Base-by-base conservation (phyloP, 2,113 vertebrate genomes). In the Pollachius pollachius region DNA sequence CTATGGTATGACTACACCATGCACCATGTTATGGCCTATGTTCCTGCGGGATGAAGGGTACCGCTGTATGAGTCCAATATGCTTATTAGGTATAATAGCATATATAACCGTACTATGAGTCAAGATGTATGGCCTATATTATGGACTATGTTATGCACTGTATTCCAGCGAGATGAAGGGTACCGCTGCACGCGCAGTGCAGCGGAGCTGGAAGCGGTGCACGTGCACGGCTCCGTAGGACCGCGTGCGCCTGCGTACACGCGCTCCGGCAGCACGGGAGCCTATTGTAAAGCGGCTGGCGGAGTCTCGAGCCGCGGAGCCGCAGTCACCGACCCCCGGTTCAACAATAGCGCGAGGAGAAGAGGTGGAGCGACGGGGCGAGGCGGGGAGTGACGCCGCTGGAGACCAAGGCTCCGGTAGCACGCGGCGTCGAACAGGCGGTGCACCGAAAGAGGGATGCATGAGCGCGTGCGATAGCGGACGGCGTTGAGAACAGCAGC, bases 191-290 rank as follows among this genome's bases (percentile, higher is more conserved):
- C 59, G 59, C 59, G 59, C 59, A 25, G 59, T 61, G 60, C 60
- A 62, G 60, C 60, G 19, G 19, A 62, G 60, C 60, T 21, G 11
- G 8, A 48, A 9, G 41, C 41, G 8, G 8, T 25, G 60, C 60
- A 25, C 19, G 21, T 15, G 60, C 60, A 30, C 9, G 15, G 19
- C 60, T 25, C 21, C 4, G 5, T 25, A 62, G 19, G 19, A 25
- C 19, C 60, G 60, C 60, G 19, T 62, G 60, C 60, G 60, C 60
- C 60, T 62, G 60, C 60, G 60, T 25, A 25, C 60, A 25, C 13
- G 23, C 60, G 21, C 60, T 25, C 13, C 60, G 21, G 60, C 15
- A 18, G 19, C 58, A 21, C 58, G 41, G 41, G 41, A 48, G 41
- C 41, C 41, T 48, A 48, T 48, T 48, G 41, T 48, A 48, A 48